Evolutionary conservation across 2,888 invertebrate genomes (phyloP).

Genomic region (Tridacna gigas): DNA sequence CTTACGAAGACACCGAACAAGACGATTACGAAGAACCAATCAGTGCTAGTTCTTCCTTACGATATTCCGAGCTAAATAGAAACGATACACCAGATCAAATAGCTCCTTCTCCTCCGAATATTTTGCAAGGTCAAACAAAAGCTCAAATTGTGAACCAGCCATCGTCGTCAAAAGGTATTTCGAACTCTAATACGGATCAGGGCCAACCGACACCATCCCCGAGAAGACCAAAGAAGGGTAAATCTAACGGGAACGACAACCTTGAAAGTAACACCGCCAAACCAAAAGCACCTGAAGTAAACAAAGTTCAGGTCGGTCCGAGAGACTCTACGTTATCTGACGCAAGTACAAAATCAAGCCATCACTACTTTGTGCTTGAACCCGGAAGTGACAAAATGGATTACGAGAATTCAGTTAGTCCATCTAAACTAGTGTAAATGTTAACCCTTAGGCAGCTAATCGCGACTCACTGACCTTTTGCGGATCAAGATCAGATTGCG

Average conservation of each 20-base stretch:
- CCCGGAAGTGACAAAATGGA: slow-evolving; percentile 35
- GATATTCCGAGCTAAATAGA: slow-evolving; percentile 36
- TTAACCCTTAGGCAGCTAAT: no score
- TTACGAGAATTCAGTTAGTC: slow-evolving; percentile 56
- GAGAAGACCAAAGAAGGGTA: slow-evolving; percentile 5
- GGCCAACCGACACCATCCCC: slow-evolving; percentile 10
- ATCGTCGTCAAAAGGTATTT: neutral
- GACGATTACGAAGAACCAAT: slow-evolving; percentile 59
- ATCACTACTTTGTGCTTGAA: slow-evolving; percentile 63
- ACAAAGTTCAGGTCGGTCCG: slow-evolving; percentile 18
- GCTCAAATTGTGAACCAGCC: neutral
- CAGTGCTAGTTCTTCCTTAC: slow-evolving; percentile 42
- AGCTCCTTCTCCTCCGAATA: slow-evolving; percentile 17
- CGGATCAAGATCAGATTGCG: no score
- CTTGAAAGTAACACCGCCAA: slow-evolving; percentile 6
- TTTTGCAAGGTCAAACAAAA: neutral
- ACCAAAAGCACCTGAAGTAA: neutral
- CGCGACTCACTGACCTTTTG: no score
- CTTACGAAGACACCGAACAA: slow-evolving; percentile 27
- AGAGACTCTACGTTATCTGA: slow-evolving; percentile 44
- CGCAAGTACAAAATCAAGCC: slow-evolving; percentile 54
- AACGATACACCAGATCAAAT: slow-evolving; percentile 26
- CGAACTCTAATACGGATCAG: neutral
- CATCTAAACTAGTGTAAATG: slow-evolving; percentile 46
- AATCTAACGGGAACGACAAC: neutral